These are phyloP conservation scores for Todiramphus chloris DNA, from an alignment of 2,113 vertebrate species.

Conservation along the genomic window DNA sequence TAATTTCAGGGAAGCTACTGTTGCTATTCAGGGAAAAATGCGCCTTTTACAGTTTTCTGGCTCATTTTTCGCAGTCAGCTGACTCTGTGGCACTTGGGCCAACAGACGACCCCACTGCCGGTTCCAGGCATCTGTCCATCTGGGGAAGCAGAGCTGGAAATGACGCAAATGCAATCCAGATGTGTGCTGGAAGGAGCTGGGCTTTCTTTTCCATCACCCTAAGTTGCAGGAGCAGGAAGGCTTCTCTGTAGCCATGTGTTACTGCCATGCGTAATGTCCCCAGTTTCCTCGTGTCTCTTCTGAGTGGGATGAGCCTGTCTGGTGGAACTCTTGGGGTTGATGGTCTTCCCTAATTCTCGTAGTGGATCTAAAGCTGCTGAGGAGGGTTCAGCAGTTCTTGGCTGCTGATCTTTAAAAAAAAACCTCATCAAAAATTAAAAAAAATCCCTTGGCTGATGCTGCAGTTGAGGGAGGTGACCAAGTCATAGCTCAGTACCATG, in stretches of 20 bases:
- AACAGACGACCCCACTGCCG: background rate
- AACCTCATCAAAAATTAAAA: too few species aligned
- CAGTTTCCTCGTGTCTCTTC: background rate
- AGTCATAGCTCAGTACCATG: background rate
- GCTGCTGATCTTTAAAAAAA: background rate
- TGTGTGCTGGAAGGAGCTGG: background rate
- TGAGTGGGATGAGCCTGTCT: background rate
- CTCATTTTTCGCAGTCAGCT: background rate
- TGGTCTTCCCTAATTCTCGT: background rate
- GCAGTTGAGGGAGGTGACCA: background rate
- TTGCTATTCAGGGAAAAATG: background rate
- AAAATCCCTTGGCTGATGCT: background rate
- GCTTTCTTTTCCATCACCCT: background rate
- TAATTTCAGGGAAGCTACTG: background rate
- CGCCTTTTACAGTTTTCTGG: background rate
- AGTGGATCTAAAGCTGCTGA: background rate
- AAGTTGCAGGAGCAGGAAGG: background rate
- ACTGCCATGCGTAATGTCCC: accelerated
- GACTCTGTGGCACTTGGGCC: background rate
- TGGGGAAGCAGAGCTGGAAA: background rate
- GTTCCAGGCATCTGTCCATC: background rate
- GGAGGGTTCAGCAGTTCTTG: background rate
- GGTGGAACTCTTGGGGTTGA: background rate
- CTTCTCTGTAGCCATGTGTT: background rate
- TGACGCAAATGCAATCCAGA: background rate